Percentiles rank a stretch among this genome's conserved stretches.
phyloP scores from a whole-genome alignment of 30 jellyfish, hydroid and myxozoan genomes.

The Turritopsis rubra region DNA sequence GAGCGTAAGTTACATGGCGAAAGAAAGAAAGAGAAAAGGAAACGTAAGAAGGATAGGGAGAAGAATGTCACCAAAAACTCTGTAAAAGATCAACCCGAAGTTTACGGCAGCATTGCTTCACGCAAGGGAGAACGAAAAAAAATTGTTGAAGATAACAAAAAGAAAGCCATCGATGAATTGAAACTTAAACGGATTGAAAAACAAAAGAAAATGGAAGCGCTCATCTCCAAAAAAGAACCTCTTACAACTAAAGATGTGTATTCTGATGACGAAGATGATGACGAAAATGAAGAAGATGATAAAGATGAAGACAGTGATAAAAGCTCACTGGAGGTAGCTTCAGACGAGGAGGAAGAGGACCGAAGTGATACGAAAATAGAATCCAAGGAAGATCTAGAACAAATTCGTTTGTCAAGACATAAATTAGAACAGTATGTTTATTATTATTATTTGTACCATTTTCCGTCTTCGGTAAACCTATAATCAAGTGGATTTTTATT shows the following conservation, averaged over 20 bases:
- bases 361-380: constrained; percentile 52
- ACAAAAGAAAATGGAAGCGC: constrained; percentile 57
- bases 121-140: constrained; percentile 79
- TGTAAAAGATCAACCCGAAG: constrained; percentile 20
- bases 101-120: constrained; percentile 58
- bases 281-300: constrained; percentile 51
- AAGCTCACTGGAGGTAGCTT: constrained; percentile 13
- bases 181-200: constrained; percentile 69
- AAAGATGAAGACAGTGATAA: constrained; percentile 2
- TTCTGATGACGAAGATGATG: constrained; percentile 96
- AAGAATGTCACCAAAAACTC: constrained; percentile 30
- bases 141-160: constrained; percentile 66
- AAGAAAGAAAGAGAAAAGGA: constrained; percentile 45
- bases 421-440: constrained; percentile 78
- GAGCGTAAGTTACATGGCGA: constrained; percentile 47
- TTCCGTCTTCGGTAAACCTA: background rate
- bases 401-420: constrained; percentile 74
- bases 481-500: background rate
- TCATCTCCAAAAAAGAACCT: constrained; percentile 66
- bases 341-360: constrained; percentile 52
- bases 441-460: too few relatives aligned
- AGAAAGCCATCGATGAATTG: constrained; percentile 79
- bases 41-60: constrained; percentile 45
- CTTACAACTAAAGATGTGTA: constrained; percentile 75
- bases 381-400: constrained; percentile 63